Evolutionary conservation across 2,113 vertebrate genomes (phyloP).

Genomic region (Pterocles gutturalis): DNA sequence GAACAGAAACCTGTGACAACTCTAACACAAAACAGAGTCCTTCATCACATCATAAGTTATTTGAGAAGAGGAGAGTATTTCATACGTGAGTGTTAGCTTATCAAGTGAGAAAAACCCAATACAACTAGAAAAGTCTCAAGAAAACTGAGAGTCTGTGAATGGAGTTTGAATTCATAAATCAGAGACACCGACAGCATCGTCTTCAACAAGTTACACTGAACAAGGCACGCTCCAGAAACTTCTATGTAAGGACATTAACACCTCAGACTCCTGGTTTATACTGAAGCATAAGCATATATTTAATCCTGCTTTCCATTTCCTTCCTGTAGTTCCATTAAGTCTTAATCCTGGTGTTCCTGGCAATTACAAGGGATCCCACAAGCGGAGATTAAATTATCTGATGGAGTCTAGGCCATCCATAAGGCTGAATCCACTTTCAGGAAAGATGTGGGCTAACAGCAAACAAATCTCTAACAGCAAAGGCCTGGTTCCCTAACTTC

Average conservation of each 20-base stretch:
- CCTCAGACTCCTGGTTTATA: background rate
- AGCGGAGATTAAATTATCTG: background rate
- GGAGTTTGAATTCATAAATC: background rate
- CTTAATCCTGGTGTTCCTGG: background rate
- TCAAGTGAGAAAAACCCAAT: background rate
- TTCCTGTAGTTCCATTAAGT: background rate
- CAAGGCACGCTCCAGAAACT: background rate
- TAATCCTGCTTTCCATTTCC: background rate
- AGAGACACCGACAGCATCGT: background rate
- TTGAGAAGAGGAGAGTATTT: background rate
- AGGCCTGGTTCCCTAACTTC: background rate
- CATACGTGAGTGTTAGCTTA: background rate
- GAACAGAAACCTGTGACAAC: background rate
- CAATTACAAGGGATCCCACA: background rate
- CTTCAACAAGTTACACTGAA: background rate
- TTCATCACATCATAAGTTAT: background rate
- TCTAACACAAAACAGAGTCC: background rate
- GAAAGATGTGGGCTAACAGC: background rate
- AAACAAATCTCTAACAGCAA: background rate
- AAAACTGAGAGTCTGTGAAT: background rate
- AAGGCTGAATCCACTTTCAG: background rate
- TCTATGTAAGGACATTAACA: background rate
- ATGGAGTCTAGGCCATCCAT: background rate
- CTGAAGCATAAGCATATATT: background rate
- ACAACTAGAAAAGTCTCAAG: background rate